A percentile compares a stretch with the other conserved stretches of the same genome.
Conservation (phyloP, 2,888 invertebrate genomes). For the Fabriciana adippe region DNA sequence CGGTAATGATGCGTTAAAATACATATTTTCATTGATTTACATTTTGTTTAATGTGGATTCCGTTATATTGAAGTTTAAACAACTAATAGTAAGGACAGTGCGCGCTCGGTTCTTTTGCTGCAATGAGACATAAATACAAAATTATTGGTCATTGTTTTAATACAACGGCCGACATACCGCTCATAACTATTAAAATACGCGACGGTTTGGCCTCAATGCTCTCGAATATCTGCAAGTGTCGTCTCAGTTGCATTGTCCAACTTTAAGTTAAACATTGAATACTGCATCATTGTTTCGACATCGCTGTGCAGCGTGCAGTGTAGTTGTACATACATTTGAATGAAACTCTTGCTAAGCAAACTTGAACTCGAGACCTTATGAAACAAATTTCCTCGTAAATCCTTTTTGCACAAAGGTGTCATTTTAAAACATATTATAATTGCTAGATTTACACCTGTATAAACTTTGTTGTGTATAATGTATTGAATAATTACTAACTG, state of each 20-base stretch:
- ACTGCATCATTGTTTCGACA: constrained; percentile 39
- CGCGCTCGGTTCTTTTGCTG: constrained; percentile 39
- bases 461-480: constrained; percentile 22
- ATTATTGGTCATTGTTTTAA: constrained; percentile 79
- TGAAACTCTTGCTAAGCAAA: constrained; percentile 30
- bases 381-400: constrained; percentile 17
- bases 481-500: constrained; percentile 37
- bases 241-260: constrained; percentile 47
- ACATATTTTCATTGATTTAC: neutral
- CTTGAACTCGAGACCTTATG: constrained; percentile 14
- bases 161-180: constrained; percentile 59
- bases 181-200: constrained; percentile 66
- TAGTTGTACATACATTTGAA: constrained; percentile 28
- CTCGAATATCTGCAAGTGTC: constrained; percentile 49
- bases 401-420: constrained; percentile 5
- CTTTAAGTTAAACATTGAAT: constrained; percentile 37
- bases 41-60: constrained; percentile 9
- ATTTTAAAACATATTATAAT: constrained; percentile 22
- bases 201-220: constrained; percentile 64
- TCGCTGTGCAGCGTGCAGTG: constrained; percentile 15
- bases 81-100: constrained; percentile 39
- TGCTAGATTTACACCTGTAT: constrained; percentile 31
- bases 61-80: constrained; percentile 50
- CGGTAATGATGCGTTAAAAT: constrained; percentile 26
- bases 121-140: constrained; percentile 71